phyloP scores from a whole-genome alignment of 2,888 invertebrate genomes.

The Cosmopolites sordidus region DNA sequence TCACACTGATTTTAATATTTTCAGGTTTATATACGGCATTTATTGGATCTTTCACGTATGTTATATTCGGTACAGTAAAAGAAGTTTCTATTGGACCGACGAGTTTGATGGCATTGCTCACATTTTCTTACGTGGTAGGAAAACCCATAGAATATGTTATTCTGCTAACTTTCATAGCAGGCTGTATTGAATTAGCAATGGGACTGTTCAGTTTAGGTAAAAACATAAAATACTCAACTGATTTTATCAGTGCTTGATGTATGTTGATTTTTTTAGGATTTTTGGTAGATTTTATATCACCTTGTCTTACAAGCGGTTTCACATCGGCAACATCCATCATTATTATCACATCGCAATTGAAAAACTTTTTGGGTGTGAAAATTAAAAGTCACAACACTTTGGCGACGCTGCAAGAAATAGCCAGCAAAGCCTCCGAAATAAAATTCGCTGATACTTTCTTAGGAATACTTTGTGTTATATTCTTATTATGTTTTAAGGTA shows the following conservation, averaged over 20 bases:
- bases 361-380: slow-evolving; percentile 67
- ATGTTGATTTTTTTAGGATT: slow-evolving; percentile 58
- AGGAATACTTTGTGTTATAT: slow-evolving; percentile 60
- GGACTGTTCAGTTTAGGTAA: slow-evolving; percentile 76
- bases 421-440: slow-evolving; percentile 51
- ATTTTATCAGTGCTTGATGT: background rate
- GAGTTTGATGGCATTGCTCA: slow-evolving; percentile 85
- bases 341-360: slow-evolving; percentile 70
- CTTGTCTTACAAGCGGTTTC: slow-evolving; percentile 78
- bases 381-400: slow-evolving; percentile 64
- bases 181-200: slow-evolving; percentile 73
- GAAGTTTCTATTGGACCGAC: slow-evolving; percentile 89
- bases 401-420: slow-evolving; percentile 55
- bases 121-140: slow-evolving; percentile 66
- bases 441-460: slow-evolving; percentile 61
- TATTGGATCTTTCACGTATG: slow-evolving; percentile 82
- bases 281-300: slow-evolving; percentile 78
- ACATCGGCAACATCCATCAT: slow-evolving; percentile 79
- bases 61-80: slow-evolving; percentile 80
- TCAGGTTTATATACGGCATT: slow-evolving; percentile 77
- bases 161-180: slow-evolving; percentile 72
- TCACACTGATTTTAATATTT: too few relatives aligned
- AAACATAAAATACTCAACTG: background rate
- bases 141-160: slow-evolving; percentile 69
- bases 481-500: slow-evolving; percentile 66